Evolutionary conservation across 2,113 vertebrate species (phyloP).

Genomic region (Micronycteris hirsuta): DNA sequence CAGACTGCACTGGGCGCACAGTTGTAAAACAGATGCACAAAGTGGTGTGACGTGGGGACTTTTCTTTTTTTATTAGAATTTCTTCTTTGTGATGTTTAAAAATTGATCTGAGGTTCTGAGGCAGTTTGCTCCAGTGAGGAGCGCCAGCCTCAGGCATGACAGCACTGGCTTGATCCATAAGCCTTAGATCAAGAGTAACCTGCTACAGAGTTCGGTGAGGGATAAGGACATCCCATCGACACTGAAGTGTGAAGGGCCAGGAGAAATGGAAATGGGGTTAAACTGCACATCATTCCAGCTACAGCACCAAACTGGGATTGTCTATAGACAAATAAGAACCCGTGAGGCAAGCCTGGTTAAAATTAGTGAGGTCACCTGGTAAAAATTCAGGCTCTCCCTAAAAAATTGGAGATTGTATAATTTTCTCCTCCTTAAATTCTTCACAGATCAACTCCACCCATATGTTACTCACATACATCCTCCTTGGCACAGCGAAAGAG

Average conservation of each 20-base stretch:
- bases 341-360: neutral
- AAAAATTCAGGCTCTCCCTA: neutral
- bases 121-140: neutral
- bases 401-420: neutral
- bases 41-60: neutral
- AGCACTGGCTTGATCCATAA: neutral
- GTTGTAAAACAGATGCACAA: neutral
- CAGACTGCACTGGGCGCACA: neutral
- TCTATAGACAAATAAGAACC: neutral
- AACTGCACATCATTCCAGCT: neutral
- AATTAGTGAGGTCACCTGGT: neutral
- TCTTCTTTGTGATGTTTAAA: neutral
- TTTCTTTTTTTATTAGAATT: neutral
- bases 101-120: neutral
- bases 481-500: neutral
- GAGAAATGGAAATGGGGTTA: neutral
- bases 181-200: neutral
- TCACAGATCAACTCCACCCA: slow-evolving; percentile 18
- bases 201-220: neutral
- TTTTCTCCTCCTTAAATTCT: slow-evolving; percentile 49
- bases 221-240: neutral
- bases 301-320: neutral
- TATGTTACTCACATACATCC: neutral
- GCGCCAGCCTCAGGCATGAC: rapidly evolving
- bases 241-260: neutral